Percentiles rank a stretch among this genome's conserved stretches.
These are phyloP conservation scores for Proterorhinus semilunaris DNA, from an alignment of 2,113 vertebrate genomes.

Conservation along the genomic window DNA sequence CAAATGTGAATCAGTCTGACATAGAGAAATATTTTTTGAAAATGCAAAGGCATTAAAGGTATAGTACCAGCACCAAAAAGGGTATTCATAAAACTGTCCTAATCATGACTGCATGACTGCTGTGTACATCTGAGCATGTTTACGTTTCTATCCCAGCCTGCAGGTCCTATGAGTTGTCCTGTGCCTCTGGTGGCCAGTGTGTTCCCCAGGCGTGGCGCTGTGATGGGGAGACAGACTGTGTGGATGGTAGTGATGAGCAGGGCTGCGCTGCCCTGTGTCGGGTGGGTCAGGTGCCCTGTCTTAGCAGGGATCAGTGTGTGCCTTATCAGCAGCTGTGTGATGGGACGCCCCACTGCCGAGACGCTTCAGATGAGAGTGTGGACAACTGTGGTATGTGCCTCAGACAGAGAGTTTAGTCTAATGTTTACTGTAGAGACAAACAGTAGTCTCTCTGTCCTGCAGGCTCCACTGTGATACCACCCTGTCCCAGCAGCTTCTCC, in stretches of 20 bases:
- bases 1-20: too few species aligned
- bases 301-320: conserved; percentile 76
- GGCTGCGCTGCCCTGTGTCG: conserved; percentile 63
- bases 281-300: conserved; percentile 69
- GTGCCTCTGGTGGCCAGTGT: conserved; percentile 79
- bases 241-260: conserved; percentile 80
- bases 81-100: too few species aligned
- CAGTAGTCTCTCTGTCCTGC: not conserved
- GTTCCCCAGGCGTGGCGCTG: conserved; percentile 85
- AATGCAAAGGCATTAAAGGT: too few species aligned
- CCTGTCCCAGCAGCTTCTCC: conserved; percentile 75
- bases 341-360: conserved; percentile 69
- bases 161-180: conserved; percentile 77
- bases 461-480: conserved; percentile 79
- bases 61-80: too few species aligned
- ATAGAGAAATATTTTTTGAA: too few species aligned
- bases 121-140: not conserved
- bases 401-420: not conserved
- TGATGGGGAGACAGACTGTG: conserved; percentile 85
- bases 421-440: not conserved
- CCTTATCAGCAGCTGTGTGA: conserved; percentile 78
- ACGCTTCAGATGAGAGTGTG: conserved; percentile 74
- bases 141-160: conserved; percentile 52
- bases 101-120: too few species aligned
- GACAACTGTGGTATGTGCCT: conserved; percentile 75